Percentiles rank a stretch among this genome's conserved stretches.
Evolutionary conservation across 2,888 invertebrate genomes (phyloP).

Genomic region (Drosophila colorata): DNA sequence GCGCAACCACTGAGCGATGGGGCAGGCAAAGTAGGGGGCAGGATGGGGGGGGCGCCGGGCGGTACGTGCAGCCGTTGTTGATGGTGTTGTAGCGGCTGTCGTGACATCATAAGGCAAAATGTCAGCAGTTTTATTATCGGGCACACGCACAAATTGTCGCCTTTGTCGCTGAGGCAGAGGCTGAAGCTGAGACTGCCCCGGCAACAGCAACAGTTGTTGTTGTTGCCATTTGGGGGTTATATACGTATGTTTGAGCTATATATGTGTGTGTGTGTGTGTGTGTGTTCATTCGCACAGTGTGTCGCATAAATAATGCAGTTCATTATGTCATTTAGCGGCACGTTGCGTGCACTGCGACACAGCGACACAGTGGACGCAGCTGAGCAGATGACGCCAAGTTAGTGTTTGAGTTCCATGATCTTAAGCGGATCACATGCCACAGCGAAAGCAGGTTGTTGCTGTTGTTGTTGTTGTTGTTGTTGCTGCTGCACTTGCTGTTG

Average conservation of each 20-base stretch:
- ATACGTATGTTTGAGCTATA: too few relatives aligned
- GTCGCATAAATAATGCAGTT: slow-evolving; percentile 80
- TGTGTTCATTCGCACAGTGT: slow-evolving; percentile 55
- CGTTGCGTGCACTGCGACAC: slow-evolving; percentile 59
- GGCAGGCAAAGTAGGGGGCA: background rate
- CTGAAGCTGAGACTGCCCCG: slow-evolving; percentile 29
- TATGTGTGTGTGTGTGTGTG: slow-evolving; percentile 13
- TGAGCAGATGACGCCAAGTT: slow-evolving; percentile 53
- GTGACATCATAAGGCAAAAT: slow-evolving; percentile 76
- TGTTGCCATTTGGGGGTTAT: slow-evolving; percentile 34
- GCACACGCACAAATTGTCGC: slow-evolving; percentile 63
- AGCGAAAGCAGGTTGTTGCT: slow-evolving; percentile 39
- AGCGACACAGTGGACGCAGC: slow-evolving; percentile 34
- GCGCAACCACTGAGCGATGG: slow-evolving; percentile 4
- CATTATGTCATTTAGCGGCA: slow-evolving; percentile 80
- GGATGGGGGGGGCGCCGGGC: slow-evolving; percentile 4
- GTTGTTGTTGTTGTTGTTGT: slow-evolving; percentile 33
- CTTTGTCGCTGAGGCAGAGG: slow-evolving; percentile 56
- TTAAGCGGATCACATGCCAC: slow-evolving; percentile 65
- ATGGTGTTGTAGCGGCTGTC: slow-evolving; percentile 40
- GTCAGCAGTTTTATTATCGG: slow-evolving; percentile 76
- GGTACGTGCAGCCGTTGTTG: slow-evolving; percentile 1
- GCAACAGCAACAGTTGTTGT: slow-evolving; percentile 29
- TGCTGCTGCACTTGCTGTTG: slow-evolving; percentile 32
- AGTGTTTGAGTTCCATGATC: slow-evolving; percentile 46